Percentiles rank a stretch among this genome's conserved stretches.
Evolutionary conservation across 2,888 invertebrate genomes (phyloP).

Genomic region (Oscheius sp.): DNA sequence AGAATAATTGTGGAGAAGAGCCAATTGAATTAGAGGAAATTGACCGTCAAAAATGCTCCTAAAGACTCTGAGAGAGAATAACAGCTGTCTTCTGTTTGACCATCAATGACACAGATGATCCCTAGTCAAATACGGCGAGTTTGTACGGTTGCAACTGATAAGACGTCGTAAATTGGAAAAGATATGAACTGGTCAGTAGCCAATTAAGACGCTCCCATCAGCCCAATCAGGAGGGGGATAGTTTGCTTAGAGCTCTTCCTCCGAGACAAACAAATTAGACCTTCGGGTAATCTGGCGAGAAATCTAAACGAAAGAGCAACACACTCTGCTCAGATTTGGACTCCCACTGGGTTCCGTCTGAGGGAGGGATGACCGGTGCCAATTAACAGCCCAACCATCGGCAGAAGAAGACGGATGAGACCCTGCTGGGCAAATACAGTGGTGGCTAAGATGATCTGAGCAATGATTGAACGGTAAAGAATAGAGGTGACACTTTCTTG

Average conservation of each 20-base stretch:
- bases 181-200: not conserved
- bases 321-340: slow-evolving; percentile 1
- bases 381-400: slow-evolving; percentile 30
- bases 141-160: not conserved
- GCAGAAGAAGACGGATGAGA: slow-evolving; percentile 6
- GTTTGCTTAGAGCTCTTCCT: slow-evolving; percentile 2
- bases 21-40: slow-evolving; percentile 17
- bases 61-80: too few species aligned
- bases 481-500: not conserved
- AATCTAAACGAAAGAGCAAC: slow-evolving; percentile 4
- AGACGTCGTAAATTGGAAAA: not conserved
- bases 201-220: too few species aligned
- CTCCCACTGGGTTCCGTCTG: slow-evolving; percentile 17
- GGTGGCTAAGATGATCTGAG: slow-evolving; percentile 2
- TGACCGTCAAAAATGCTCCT: slow-evolving; percentile 13
- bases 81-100: slow-evolving; percentile 27
- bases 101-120: slow-evolving; percentile 6
- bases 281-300: not conserved
- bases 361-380: slow-evolving; percentile 10
- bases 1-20: not conserved
- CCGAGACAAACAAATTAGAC: slow-evolving; percentile 8
- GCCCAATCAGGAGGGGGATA: not conserved
- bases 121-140: slow-evolving; percentile 4
- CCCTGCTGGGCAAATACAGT: slow-evolving; percentile 19
- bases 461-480: not conserved